Evolutionary conservation across 2,797 vertebrate genomes (phyloP).

Genomic region (Podargus strigoides): DNA sequence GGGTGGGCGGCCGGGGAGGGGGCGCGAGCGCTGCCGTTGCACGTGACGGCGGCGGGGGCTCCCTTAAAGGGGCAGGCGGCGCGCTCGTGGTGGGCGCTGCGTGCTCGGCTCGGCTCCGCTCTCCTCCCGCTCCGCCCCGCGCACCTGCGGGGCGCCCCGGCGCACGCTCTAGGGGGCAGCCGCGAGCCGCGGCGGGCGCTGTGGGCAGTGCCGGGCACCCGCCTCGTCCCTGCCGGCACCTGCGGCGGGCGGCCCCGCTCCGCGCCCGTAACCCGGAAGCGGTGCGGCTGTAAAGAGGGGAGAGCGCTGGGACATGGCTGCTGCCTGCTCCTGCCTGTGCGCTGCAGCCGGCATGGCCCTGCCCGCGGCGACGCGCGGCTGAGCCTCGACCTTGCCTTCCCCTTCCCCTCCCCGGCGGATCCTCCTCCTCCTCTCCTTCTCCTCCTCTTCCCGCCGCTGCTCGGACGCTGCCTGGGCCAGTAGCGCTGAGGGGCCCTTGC

Average conservation of each 20-base stretch:
- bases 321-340: constrained; percentile 27
- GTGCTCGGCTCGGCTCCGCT: no score
- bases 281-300: background rate
- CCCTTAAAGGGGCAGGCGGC: constrained; percentile 9
- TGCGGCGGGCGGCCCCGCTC: background rate
- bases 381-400: constrained; percentile 12
- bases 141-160: background rate
- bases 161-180: background rate
- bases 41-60: background rate
- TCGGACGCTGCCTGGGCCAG: background rate
- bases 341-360: constrained; percentile 19
- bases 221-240: background rate
- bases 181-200: background rate
- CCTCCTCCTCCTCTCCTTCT: background rate
- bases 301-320: constrained; percentile 24
- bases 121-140: background rate
- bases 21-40: background rate
- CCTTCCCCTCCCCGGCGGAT: background rate
- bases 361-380: background rate
- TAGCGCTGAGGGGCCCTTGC: background rate
- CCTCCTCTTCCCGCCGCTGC: background rate
- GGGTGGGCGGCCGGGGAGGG: background rate
- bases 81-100: no score
- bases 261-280: constrained; percentile 50
- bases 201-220: background rate